Base-by-base conservation (phyloP, 2,797 vertebrate genomes). In the Bryconaethiops microstoma region DNA sequence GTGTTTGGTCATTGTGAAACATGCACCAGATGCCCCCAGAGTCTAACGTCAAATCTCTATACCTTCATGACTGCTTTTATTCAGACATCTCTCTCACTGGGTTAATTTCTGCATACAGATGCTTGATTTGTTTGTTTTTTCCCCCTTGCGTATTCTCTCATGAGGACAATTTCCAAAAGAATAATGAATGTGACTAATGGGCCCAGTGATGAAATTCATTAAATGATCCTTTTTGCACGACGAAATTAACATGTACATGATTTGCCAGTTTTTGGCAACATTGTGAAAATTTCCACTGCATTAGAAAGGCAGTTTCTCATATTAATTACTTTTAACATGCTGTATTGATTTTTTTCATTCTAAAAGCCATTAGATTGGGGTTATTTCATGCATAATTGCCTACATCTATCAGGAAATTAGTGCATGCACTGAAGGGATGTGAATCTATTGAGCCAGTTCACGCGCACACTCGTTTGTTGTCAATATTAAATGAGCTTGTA, bases 271-370 rank as follows among this genome's bases (percentile, higher is more conserved):
- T 67, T 42, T 12, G 9, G 13, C 19, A 16, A 62, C 57, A 25
- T 57, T 62, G 45, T 83, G 23, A 25, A 75, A 69, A 25, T 52
- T 73, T 82, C 29, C 17, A 65, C 75, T 77, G 12, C 64, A 71
- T 79, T 79, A 76, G 67, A 6, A 48, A 48, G n/a, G 35, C 25
- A 12, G 52, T 73, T 78, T 76, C 21, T 59, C 76, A 39, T 35
- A 72, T 83, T 67, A 81, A 83, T 83, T 74, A 77, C 71, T 75
- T 82, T 71, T 54, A 67, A 77, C 68, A 65, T 84, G 64, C 75
- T 74, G 50, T 64, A 84, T 84, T 14, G 72, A 81, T 84, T 77
- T 84, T 68, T 63, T 63, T 40, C 29, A 29, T 72, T 59, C 64
- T 54, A 77, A 78, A 81, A 78, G 63, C 71, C 76, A 71, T 75